phyloP scores from a whole-genome alignment of 2,888 invertebrate genomes.

The Heliothis peltigera region DNA sequence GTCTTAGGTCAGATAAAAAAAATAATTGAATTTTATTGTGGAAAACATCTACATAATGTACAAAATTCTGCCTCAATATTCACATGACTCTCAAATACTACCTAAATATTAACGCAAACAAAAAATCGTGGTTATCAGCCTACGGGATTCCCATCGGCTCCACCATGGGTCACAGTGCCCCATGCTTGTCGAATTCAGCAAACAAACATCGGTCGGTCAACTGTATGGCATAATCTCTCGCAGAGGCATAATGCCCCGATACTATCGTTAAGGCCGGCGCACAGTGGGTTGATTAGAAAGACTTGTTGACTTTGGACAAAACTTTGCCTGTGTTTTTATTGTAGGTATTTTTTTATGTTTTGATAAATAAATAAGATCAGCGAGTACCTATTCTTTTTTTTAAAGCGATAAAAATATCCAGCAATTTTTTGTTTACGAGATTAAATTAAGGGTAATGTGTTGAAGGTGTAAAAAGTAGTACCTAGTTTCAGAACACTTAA shows the following conservation, averaged over 20 bases:
- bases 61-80: neutral
- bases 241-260: slow-evolving; percentile 77
- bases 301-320: neutral
- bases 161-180: slow-evolving; percentile 44
- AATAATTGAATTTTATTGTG: neutral
- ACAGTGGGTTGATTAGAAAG: slow-evolving; percentile 47
- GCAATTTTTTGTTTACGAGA: too few species aligned
- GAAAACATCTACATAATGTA: neutral
- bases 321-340: neutral
- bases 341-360: neutral
- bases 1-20: too few species aligned
- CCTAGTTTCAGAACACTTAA: neutral
- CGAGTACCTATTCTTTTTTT: too few species aligned
- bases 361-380: too few species aligned
- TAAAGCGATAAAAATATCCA: too few species aligned
- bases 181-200: slow-evolving; percentile 70
- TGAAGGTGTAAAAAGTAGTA: neutral
- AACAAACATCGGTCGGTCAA: slow-evolving; percentile 81
- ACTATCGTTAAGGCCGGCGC: slow-evolving; percentile 68
- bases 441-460: too few species aligned
- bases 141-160: slow-evolving; percentile 56
- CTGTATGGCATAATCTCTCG: slow-evolving; percentile 81
- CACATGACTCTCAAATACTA: neutral
- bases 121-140: slow-evolving; percentile 59
- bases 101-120: slow-evolving; percentile 20